phyloP scores from a whole-genome alignment of 1,140 invertebrate genomes.

The Hyles euphorbiae region DNA sequence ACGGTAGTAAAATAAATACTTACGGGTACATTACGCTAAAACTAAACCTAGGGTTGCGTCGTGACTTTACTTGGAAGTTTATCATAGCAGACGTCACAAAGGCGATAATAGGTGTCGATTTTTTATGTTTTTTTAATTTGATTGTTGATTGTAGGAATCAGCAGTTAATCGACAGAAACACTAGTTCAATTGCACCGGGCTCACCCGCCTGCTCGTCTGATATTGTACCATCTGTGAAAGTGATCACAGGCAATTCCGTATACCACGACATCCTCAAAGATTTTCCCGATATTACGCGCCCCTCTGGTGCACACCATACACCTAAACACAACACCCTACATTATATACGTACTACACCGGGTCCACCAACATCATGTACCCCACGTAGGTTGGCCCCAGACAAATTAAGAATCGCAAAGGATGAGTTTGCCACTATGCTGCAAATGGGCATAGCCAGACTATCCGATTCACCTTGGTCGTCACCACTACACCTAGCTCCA shows the following conservation, averaged over 20 bases:
- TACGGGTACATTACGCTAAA: conserved; percentile 19
- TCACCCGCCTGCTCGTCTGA: background rate
- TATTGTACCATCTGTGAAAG: conserved; percentile 16
- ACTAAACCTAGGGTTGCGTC: conserved; percentile 26
- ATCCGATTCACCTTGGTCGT: conserved; percentile 50
- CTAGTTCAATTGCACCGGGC: conserved; percentile 13
- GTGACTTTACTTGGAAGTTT: conserved; percentile 28
- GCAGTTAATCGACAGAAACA: conserved; percentile 21
- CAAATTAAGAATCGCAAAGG: conserved; percentile 23
- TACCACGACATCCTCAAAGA: conserved; percentile 20
- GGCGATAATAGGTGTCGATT: conserved; percentile 53
- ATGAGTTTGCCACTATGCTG: conserved; percentile 22
- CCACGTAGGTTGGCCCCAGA: conserved; percentile 27
- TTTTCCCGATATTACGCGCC: conserved; percentile 31
- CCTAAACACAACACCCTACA: conserved; percentile 29
- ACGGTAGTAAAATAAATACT: conserved; percentile 21
- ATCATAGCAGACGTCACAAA: conserved; percentile 31
- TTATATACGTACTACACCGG: conserved; percentile 41
- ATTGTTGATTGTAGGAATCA: conserved; percentile 32
- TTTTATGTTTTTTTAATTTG: conserved; percentile 35
- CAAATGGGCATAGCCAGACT: conserved; percentile 24
- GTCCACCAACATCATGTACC: conserved; percentile 43
- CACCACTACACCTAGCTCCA: conserved; percentile 53
- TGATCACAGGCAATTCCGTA: conserved; percentile 16
- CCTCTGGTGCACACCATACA: conserved; percentile 18